These are phyloP conservation scores for Andrena praecox DNA, from an alignment of 2,888 invertebrate species.

Conservation along the genomic window DNA sequence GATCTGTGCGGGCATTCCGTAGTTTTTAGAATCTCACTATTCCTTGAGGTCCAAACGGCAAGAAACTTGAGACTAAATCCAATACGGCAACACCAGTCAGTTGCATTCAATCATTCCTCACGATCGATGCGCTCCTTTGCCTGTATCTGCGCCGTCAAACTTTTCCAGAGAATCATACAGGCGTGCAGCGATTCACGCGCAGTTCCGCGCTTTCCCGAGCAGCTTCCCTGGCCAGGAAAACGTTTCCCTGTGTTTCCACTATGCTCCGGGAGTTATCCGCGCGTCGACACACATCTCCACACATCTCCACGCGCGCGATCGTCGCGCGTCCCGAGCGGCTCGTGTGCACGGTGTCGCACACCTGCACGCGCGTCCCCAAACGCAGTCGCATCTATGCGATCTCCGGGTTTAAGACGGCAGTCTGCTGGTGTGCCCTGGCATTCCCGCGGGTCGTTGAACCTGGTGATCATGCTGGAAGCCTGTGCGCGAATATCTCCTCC, in stretches of 20 bases:
- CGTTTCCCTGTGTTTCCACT: constrained; percentile 31
- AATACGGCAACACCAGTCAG: no score
- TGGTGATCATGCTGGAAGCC: constrained; percentile 55
- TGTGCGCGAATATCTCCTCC: constrained; percentile 67
- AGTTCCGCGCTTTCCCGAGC: not conserved
- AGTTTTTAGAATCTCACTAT: no score
- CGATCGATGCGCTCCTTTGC: no score
- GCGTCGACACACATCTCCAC: constrained; percentile 40
- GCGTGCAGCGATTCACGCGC: not conserved
- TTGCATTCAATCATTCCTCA: no score
- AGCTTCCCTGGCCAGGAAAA: not conserved
- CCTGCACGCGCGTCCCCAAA: constrained; percentile 38
- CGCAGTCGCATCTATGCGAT: constrained; percentile 62
- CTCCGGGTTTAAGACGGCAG: constrained; percentile 72
- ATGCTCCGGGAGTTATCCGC: constrained; percentile 2
- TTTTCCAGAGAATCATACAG: not conserved
- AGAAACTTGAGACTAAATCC: no score
- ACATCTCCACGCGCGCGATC: constrained; percentile 20
- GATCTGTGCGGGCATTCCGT: no score
- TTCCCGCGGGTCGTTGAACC: constrained; percentile 75
- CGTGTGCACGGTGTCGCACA: constrained; percentile 20
- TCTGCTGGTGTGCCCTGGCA: constrained; percentile 69
- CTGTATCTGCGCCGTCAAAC: not conserved
- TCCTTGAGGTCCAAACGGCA: no score
- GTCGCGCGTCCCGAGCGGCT: constrained; percentile 18